Evolutionary conservation across 2,888 invertebrate species (phyloP).

Genomic region (Heliconius ismenius): DNA sequence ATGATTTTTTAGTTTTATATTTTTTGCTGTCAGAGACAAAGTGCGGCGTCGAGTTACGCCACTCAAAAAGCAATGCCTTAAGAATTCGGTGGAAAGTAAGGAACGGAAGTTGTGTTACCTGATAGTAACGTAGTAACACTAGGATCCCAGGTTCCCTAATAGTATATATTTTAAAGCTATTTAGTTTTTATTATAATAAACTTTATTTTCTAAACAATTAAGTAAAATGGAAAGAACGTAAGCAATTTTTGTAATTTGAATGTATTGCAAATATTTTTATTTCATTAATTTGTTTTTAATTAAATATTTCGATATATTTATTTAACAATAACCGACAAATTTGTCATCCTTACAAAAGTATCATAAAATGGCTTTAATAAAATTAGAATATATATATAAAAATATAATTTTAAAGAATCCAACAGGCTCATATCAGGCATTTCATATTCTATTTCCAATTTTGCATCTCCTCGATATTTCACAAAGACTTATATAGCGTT

Average conservation of each 20-base stretch:
- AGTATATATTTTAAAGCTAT: neutral
- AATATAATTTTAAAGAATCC: neutral
- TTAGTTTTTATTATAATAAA: neutral
- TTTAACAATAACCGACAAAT: no score
- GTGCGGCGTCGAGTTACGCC: no score
- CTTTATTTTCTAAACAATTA: neutral
- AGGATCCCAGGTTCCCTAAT: no score
- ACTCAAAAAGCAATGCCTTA: no score
- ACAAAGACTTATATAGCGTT: slow-evolving; percentile 14
- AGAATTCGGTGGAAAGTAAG: no score
- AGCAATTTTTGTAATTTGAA: neutral
- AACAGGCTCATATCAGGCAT: slow-evolving; percentile 1
- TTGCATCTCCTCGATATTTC: slow-evolving; percentile 9
- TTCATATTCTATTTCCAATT: slow-evolving; percentile 16
- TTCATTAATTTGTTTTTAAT: no score
- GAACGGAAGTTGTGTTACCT: no score
- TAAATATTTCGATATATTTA: no score
- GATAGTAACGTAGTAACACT: no score
- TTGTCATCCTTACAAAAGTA: no score
- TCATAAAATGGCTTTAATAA: neutral
- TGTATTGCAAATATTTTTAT: neutral
- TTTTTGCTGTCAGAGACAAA: neutral
- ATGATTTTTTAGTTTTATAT: neutral
- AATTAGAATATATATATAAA: neutral
- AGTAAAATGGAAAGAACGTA: neutral